These are phyloP conservation scores for Chlorops oryzae DNA, from an alignment of 1,140 invertebrate species.

Conservation along the genomic window DNA sequence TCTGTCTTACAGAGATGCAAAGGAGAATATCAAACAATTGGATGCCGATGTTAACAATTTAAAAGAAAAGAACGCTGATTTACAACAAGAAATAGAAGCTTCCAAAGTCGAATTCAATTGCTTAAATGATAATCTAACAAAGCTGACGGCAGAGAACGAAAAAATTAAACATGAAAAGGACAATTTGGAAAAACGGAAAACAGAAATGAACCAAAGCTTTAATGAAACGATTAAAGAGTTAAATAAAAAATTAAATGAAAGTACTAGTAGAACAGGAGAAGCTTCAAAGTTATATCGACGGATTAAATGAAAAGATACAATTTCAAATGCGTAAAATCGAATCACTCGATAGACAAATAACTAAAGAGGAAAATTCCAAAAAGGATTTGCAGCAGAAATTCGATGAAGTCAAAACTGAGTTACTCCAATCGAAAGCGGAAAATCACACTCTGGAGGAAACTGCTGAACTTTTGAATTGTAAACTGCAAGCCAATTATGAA, in stretches of 20 bases:
- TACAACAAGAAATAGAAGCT: conserved; percentile 4
- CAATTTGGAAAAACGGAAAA: conserved; percentile 7
- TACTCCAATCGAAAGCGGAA: not conserved
- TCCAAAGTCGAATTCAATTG: conserved; percentile 2
- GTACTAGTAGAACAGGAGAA: too few species aligned
- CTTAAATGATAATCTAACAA: too few species aligned
- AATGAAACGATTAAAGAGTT: too few species aligned
- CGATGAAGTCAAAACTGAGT: not conserved
- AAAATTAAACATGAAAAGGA: not conserved
- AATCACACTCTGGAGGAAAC: not conserved
- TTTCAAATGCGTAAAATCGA: too few species aligned
- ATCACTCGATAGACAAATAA: too few species aligned
- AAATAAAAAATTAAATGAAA: too few species aligned
- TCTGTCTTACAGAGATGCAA: conserved; percentile 10
- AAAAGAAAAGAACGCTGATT: conserved; percentile 4
- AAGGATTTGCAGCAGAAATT: not conserved
- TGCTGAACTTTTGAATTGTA: not conserved
- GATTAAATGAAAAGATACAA: too few species aligned
- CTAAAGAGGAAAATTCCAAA: not conserved
- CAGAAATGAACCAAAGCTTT: too few species aligned
- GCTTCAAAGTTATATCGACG: too few species aligned
- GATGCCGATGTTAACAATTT: not conserved
- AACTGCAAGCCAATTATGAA: not conserved
- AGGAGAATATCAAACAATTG: conserved; percentile 3
- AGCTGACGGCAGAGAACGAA: conserved; percentile 4